These are phyloP conservation scores for Vanessa atalanta DNA, from an alignment of 1,140 invertebrate genomes.

Conservation along the genomic window DNA sequence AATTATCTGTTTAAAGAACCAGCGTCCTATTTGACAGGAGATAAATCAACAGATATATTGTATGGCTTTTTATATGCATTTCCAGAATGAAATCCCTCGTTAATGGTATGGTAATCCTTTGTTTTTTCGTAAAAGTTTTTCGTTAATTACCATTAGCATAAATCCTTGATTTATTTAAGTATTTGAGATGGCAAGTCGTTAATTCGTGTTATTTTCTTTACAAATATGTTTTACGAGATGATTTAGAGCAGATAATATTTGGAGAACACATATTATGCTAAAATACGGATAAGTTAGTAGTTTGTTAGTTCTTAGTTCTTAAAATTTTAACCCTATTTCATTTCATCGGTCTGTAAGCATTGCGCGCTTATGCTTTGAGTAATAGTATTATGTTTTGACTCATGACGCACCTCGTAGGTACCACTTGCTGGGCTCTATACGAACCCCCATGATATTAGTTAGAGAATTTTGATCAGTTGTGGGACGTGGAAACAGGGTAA, in stretches of 20 bases:
- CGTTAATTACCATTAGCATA: slow-evolving; percentile 21
- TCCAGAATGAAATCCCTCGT: slow-evolving; percentile 21
- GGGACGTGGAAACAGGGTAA: too few species aligned
- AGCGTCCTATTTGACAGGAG: slow-evolving; percentile 35
- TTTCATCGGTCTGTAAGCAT: too few species aligned
- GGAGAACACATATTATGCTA: neutral
- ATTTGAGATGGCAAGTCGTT: neutral
- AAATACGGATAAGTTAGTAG: too few species aligned
- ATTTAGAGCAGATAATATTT: neutral
- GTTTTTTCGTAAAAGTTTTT: slow-evolving; percentile 18
- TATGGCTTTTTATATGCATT: slow-evolving; percentile 17
- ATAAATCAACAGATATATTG: slow-evolving; percentile 29
- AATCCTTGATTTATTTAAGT: slow-evolving; percentile 13
- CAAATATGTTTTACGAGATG: neutral
- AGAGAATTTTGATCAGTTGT: too few species aligned
- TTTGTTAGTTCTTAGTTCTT: too few species aligned
- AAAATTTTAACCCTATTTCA: too few species aligned
- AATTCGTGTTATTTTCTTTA: neutral
- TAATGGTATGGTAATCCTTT: slow-evolving; percentile 18
- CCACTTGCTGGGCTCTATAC: too few species aligned
- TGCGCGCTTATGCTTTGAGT: too few species aligned
- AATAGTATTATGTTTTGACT: too few species aligned
- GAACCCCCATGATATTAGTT: too few species aligned
- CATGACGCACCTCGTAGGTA: too few species aligned
- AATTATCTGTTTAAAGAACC: slow-evolving; percentile 60